Base-by-base conservation (phyloP, 2,888 invertebrate species). In the Athripsodes cinereus region DNA sequence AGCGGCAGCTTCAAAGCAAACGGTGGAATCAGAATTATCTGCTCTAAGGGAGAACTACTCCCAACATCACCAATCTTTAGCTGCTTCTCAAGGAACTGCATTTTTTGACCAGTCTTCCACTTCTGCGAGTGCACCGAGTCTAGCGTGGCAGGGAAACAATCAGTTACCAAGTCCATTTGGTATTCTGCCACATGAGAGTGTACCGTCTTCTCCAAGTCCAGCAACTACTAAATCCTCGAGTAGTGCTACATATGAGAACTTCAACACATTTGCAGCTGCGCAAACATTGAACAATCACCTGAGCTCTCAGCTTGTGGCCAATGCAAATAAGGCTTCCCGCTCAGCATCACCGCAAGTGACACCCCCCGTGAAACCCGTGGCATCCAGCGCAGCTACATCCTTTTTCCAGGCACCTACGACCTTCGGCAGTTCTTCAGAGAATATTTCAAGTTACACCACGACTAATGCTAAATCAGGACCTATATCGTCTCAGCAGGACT, bases 101-200 rank as follows among this genome's bases (percentile, higher is more conserved):
- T 88, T 87, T 72, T 87, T 86, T 71, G 87, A 87, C 67, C 87
- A 86, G 67, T 73, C 81, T 34, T 73, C 81, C 31, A 74, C 81
- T 13, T 77, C 81, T 57, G 76, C 81, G 57, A 76, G 76, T 55
- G 70, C 78, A 63, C 66, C 74, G 58, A 76, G 77, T 62, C 73
- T 86, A 61, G 83, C 83, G 67, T 91, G 90, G 89, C 89, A 89
- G 72, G 86, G 87, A 67, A 86, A 83, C 66, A 83, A 77, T 66
- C 83, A 84, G 69, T 73, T 84, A 31, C 83, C 84, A 35, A 87
- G 88, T 68, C 87, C 89, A 1, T 88, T 89, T 71, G 88, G 88
- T 60, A 87, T 89, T 66, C 72, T 89, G 68, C 88, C 88, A 18
- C 88, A 89, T 71, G 88, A 89, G 73, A 87, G 85, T 76, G 85